Evolutionary conservation across 2,113 vertebrate species (phyloP).

Genomic region (Semicossyphus pulcher): DNA sequence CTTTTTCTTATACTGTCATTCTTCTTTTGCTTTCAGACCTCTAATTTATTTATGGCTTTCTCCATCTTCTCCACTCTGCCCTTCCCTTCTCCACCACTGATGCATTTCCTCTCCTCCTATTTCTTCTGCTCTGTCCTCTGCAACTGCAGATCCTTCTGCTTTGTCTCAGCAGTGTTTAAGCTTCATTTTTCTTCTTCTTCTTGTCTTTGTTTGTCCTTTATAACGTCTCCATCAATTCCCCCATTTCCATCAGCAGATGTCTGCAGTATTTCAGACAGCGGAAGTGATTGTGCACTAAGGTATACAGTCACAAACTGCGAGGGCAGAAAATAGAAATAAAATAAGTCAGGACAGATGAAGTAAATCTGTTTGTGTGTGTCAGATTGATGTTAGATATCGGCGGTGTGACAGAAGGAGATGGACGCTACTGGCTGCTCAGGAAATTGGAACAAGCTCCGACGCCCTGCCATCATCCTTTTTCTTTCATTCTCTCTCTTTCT

Average conservation of each 20-base stretch:
- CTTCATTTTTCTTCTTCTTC: neutral
- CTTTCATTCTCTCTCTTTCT: conserved; percentile 8
- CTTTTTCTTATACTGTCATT: neutral
- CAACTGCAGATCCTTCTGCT: neutral
- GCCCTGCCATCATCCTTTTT: neutral
- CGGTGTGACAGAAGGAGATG: neutral
- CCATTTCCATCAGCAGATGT: neutral
- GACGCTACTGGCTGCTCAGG: conserved; percentile 5
- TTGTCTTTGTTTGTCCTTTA: neutral
- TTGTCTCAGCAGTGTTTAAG: neutral
- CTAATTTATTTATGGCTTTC: neutral
- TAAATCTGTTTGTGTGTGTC: neutral
- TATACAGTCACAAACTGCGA: too few species aligned
- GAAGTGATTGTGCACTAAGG: too few species aligned
- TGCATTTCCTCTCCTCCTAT: neutral
- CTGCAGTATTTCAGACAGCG: neutral
- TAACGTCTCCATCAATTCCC: neutral
- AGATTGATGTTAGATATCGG: conserved; percentile 19
- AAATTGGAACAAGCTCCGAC: conserved; percentile 46
- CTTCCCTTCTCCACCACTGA: neutral
- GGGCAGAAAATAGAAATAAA: conserved; percentile 28
- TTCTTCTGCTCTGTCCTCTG: neutral
- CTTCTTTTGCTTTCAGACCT: neutral
- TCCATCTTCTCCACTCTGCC: neutral
- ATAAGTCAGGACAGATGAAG: neutral